These are phyloP conservation scores for Mirounga angustirostris DNA, from an alignment of 2,113 vertebrate species.

Conservation along the genomic window DNA sequence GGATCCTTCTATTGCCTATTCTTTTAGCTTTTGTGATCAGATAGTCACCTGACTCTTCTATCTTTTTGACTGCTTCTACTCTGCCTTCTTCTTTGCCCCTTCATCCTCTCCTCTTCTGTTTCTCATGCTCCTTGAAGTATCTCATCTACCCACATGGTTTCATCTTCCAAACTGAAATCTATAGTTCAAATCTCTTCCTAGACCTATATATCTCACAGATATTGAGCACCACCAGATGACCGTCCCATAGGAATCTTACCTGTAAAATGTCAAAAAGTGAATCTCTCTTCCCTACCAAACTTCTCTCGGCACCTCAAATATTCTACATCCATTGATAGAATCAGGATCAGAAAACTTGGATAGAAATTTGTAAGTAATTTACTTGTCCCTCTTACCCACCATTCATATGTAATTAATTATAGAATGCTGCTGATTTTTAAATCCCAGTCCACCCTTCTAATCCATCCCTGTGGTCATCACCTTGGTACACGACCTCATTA, in stretches of 20 bases:
- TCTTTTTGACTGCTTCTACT: background rate
- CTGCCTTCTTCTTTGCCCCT: background rate
- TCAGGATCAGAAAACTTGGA: background rate
- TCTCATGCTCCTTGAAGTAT: background rate
- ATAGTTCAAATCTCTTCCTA: background rate
- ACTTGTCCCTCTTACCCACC: background rate
- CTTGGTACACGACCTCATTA: background rate
- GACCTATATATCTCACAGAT: background rate
- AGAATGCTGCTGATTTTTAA: background rate
- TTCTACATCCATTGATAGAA: background rate
- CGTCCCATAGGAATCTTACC: background rate
- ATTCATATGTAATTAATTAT: background rate
- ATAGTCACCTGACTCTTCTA: background rate
- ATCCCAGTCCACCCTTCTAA: background rate
- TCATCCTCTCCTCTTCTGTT: background rate
- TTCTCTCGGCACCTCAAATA: background rate
- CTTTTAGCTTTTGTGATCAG: background rate
- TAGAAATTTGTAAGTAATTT: background rate
- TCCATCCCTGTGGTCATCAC: background rate
- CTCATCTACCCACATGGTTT: background rate
- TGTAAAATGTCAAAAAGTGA: background rate
- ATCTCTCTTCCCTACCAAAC: background rate
- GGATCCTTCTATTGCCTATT: background rate
- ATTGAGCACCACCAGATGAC: background rate
- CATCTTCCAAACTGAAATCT: background rate